Base-by-base conservation (phyloP, 2,797 vertebrate species). In the Loriculus beryllinus region DNA sequence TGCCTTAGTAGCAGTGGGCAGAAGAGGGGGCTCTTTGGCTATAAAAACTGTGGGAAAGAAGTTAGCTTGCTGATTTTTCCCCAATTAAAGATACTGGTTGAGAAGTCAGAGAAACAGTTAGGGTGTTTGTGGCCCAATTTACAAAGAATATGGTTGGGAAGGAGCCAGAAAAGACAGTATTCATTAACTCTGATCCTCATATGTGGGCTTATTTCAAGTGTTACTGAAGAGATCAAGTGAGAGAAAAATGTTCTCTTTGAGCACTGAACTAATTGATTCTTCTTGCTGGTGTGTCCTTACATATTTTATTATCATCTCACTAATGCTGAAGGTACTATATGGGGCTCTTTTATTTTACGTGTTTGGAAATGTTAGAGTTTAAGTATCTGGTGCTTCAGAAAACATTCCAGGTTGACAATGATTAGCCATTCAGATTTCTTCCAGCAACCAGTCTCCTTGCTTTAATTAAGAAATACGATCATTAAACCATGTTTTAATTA, bases 401-500 rank as follows among this genome's bases (percentile, higher is more conserved):
- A 92, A 64, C 79, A 67, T 42, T 91, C 86, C 90, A 94, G 92
- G 90, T 84, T 88, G 91, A 91, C 70, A 91, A 80, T 83, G 69
- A 94, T 92, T 92, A 93, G 82, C 65, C 79, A 92, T 91, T 91
- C 90, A 88, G 89, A 93, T 96, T 88, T 93, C 76, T 90, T 92
- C 91, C 92, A 91, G 80, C 40, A 83, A 76, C 21, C 10, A 28
- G 33, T 74, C 85, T 86, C 51, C 80, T 92, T 56, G 33, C 70
- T 92, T 96, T 95, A 94, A 96, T 94, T 93, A 92, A 93, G 93
- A 93, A 92, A 90, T 91, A 70, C 3, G 31, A 88, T 92, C 76
- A 91, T 94, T 79, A 90, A 82, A 67, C 22, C 40, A 26, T 49
- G 63, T 74, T 92, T 93, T 94, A 94, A 92, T 92, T 91, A 95